Percentiles rank a stretch among this genome's conserved stretches.
phyloP scores from a whole-genome alignment of 2,797 vertebrate species.

The Bradypodion ventrale region DNA sequence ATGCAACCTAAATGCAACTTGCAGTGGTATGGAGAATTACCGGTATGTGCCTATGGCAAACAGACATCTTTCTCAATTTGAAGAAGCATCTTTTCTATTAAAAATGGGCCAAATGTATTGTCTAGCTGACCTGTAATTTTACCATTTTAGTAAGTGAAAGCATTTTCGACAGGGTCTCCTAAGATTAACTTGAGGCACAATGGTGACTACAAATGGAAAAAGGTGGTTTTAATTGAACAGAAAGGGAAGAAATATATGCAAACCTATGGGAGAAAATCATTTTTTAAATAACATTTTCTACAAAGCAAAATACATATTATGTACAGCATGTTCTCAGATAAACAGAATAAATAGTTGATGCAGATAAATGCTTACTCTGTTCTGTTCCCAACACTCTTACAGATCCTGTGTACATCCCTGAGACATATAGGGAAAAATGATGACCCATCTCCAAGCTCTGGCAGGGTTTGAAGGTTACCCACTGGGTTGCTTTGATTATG shows the following conservation, averaged over 20 bases:
- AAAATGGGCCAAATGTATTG: too few relatives aligned
- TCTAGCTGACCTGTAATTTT: too few relatives aligned
- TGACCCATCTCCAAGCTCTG: background rate
- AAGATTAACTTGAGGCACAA: too few relatives aligned
- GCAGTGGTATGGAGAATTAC: too few relatives aligned
- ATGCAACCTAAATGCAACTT: too few relatives aligned
- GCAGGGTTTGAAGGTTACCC: background rate
- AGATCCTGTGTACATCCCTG: background rate
- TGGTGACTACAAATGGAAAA: background rate
- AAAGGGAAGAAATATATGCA: background rate
- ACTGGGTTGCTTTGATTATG: background rate
- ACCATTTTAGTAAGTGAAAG: too few relatives aligned
- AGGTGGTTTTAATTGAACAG: background rate
- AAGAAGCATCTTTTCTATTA: too few relatives aligned
- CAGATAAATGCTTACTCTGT: background rate
- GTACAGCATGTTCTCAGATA: background rate
- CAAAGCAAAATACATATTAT: background rate
- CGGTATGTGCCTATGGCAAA: too few relatives aligned
- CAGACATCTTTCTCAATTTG: too few relatives aligned
- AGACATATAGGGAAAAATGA: accelerated
- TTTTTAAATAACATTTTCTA: background rate
- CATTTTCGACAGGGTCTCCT: background rate
- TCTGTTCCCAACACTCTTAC: background rate
- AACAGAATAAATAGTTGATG: background rate
- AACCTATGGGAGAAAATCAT: background rate